Evolutionary conservation across 2,797 vertebrate genomes (phyloP), one percentile per base, ranked within the genome.

Genomic region (Propithecus deckenii): DNA sequence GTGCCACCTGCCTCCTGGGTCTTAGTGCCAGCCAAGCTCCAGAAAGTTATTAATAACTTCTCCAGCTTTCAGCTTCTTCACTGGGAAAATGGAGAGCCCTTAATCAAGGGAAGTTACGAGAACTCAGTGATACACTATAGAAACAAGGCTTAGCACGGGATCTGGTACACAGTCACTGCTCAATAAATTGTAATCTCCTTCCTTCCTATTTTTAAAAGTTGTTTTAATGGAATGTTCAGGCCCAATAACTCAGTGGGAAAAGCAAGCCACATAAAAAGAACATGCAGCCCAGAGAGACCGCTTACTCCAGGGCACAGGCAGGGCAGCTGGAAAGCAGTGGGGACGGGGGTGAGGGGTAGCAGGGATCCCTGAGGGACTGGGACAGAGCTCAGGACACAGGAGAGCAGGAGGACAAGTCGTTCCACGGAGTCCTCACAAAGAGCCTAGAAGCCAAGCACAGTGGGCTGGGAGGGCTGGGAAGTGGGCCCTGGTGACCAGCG

Each of bases 261-360:
- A 28, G 17, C 43, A 63, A 74, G n/a, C 22, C 81, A 35, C 9
- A 18, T 41, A 57, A 48, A 79, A 91, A 72, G 57, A 18, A 74
- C 25, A 7, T 14, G n/a, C 43, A 52, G 10, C 43, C 32, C 86
- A 74, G 91, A 38, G 8, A 52, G 3, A 38, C 25, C 4, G 63
- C 32, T 30, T 9, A 4, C 43, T 30, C 79, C n/a, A 65, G 85
- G 75, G 20, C 2, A n/a, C n/a, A 12, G 43, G 7, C 7, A 48
- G 15, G 43, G 30, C 35, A 76, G 61, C 50, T 35, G 9, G 46
- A 71, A 65, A 84, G 46, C 10, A 13, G 32, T 14, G 18, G 9
- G 43, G 22, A 32, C 0, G 0, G 57, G n/a, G 5, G 3, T 13
- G 17, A 5, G 48, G 28, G 35, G 69, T 25, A 4, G 38, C 48